Evolutionary conservation across 2,797 vertebrate species (phyloP).

Genomic region (Hydrophis major): DNA sequence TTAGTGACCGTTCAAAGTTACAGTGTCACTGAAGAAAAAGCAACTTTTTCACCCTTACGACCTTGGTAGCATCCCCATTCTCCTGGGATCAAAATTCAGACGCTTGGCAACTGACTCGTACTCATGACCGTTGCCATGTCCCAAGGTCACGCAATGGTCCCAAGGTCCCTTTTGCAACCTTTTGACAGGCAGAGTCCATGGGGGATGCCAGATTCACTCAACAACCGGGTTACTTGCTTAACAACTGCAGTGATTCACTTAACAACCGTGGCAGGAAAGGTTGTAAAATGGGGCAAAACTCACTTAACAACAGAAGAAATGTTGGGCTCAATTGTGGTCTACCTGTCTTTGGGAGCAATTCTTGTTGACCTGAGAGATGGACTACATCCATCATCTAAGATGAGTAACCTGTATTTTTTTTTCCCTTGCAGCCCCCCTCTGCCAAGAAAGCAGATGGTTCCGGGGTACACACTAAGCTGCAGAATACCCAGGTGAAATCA

Average conservation of each 20-base stretch:
- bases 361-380: neutral
- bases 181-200: neutral
- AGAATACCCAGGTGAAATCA: slow-evolving; percentile 91
- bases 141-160: neutral
- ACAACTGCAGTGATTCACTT: neutral
- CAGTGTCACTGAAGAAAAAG: neutral
- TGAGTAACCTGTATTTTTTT: slow-evolving; percentile 19
- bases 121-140: neutral
- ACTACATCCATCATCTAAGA: neutral
- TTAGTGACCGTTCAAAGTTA: neutral
- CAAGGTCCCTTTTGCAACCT: too few relatives aligned
- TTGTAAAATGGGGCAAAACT: neutral
- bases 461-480: slow-evolving; percentile 82
- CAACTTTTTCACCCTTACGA: neutral
- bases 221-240: too few relatives aligned
- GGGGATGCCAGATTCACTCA: neutral
- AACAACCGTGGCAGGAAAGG: neutral
- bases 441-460: slow-evolving; percentile 93
- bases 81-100: neutral
- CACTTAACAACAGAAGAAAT: neutral
- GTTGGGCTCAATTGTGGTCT: neutral
- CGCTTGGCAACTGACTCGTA: neutral
- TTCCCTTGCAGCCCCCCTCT: slow-evolving; percentile 82
- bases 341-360: neutral
- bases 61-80: neutral